Evolutionary conservation across 1,140 invertebrate genomes (phyloP).

Genomic region (Caenorhabditis elegans): WBcel235 BX284606.5:1501501-1502000

Average conservation of each 20-base stretch:
- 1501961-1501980: not conserved
- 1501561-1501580: not conserved
- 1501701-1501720: not conserved
- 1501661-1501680: too few relatives aligned
- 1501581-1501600: constrained; percentile 30
- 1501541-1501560: not conserved
- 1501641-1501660: not conserved
- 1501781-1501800: constrained; percentile 12
- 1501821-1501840: not conserved
- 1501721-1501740: not conserved
- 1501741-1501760: not conserved
- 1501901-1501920: not conserved
- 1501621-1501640: constrained; percentile 40
- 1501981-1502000: not conserved
- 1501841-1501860: too few relatives aligned
- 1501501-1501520: not conserved
- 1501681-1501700: not conserved
- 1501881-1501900: not conserved
- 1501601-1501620: constrained; percentile 37
- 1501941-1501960: constrained; percentile 21
- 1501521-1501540: not conserved
- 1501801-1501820: not conserved
- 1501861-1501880: not conserved
- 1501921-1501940: not conserved
- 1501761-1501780: constrained; percentile 33